These are phyloP conservation scores for Vanacampus margaritifer DNA, from an alignment of 2,113 vertebrate species.

Conservation along the genomic window DNA sequence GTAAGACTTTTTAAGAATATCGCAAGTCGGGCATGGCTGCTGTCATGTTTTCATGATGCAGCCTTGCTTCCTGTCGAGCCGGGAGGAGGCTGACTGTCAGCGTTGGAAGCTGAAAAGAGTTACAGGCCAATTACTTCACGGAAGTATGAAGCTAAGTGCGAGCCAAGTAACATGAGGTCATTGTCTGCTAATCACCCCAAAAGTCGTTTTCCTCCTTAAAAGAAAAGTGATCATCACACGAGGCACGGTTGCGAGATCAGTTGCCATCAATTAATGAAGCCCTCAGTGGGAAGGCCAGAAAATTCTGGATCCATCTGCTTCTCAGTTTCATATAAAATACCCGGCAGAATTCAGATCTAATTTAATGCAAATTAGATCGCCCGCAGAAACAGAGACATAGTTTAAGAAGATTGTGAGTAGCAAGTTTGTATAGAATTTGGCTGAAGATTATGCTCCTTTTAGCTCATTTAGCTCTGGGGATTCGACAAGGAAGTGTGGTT, in stretches of 20 bases:
- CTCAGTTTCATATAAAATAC: slow-evolving; percentile 6
- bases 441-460: background rate
- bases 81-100: slow-evolving; percentile 30
- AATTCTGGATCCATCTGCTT: slow-evolving; percentile 9
- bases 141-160: slow-evolving; percentile 33
- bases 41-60: slow-evolving; percentile 12
- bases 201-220: slow-evolving; percentile 30
- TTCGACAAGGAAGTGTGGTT: no score
- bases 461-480: background rate
- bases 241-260: slow-evolving; percentile 10
- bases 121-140: slow-evolving; percentile 50
- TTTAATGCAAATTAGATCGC: background rate
- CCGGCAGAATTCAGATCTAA: background rate
- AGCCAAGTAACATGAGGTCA: slow-evolving; percentile 28
- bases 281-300: background rate
- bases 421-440: background rate
- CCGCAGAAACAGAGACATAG: background rate
- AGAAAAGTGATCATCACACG: slow-evolving; percentile 34
- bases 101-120: slow-evolving; percentile 27
- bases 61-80: slow-evolving; percentile 15
- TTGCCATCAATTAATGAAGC: slow-evolving; percentile 29
- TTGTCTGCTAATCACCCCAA: slow-evolving; percentile 37
- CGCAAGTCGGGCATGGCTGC: background rate
- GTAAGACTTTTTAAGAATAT: no score
- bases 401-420: background rate